Evolutionary conservation across 2,113 vertebrate species (phyloP).

Genomic region (Hucho hucho): DNA sequence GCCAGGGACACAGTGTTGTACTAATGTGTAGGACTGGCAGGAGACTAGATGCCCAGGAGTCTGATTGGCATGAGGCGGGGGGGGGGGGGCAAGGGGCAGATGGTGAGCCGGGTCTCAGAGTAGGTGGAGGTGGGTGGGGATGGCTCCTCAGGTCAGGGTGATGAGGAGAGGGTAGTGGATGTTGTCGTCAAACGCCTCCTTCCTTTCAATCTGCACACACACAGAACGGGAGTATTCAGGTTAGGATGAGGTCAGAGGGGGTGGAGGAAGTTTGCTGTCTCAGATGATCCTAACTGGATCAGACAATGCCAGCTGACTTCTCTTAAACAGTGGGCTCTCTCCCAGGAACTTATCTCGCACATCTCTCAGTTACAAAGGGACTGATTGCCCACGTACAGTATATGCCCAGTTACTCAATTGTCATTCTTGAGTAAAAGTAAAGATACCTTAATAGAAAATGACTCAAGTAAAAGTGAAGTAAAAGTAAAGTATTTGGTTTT

Average conservation of each 20-base stretch:
- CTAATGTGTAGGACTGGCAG: constrained; percentile 13
- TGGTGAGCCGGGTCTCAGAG: neutral
- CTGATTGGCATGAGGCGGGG: neutral
- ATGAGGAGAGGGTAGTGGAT: constrained; percentile 94
- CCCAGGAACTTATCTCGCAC: too few species aligned
- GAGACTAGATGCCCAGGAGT: neutral
- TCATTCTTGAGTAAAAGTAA: too few species aligned
- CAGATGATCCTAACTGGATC: too few species aligned
- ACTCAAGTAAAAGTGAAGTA: too few species aligned
- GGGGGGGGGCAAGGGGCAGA: neutral
- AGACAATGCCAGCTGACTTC: too few species aligned
- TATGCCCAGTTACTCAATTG: neutral
- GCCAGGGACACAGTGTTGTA: constrained; percentile 50
- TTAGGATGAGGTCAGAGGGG: neutral
- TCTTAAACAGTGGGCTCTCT: too few species aligned
- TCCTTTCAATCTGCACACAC: constrained; percentile 81
- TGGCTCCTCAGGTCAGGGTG: constrained; percentile 77
- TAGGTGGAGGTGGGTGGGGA: neutral
- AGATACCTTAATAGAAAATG: too few species aligned
- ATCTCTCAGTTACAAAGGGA: too few species aligned
- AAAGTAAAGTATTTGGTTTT: too few species aligned
- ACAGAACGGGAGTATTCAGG: neutral
- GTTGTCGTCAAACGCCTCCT: constrained; percentile 87
- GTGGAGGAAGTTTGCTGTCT: too few species aligned
- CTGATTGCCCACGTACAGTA: neutral